phyloP scores from a whole-genome alignment of 2,797 vertebrate genomes.

The Myoxocephalus aenaeus region DNA sequence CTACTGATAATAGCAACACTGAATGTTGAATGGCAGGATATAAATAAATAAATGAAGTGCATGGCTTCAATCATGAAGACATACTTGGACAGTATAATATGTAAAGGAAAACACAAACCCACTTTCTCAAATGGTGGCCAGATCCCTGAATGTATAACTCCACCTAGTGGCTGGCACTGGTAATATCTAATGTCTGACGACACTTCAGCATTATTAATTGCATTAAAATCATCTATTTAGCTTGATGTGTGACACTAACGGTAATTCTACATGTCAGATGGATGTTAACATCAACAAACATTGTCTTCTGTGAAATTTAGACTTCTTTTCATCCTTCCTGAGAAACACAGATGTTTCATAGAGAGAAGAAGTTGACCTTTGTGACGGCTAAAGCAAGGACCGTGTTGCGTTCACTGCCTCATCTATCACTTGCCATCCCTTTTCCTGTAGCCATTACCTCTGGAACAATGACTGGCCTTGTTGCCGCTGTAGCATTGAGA shows the following conservation, averaged over 20 bases:
- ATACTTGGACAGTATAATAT: neutral
- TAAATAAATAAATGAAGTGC: neutral
- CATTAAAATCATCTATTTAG: neutral
- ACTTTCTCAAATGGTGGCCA: neutral
- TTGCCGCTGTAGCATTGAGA: neutral
- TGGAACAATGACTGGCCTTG: neutral
- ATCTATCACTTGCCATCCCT: neutral
- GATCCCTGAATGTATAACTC: conserved; percentile 47
- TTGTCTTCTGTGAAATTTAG: neutral
- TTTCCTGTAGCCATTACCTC: neutral
- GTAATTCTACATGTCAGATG: neutral
- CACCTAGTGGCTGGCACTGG: conserved; percentile 54
- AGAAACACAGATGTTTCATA: neutral
- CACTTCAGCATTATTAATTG: neutral
- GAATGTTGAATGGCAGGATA: neutral
- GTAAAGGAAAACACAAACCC: neutral
- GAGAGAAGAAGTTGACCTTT: neutral
- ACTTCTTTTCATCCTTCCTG: neutral
- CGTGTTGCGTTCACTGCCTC: neutral
- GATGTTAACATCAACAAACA: neutral
- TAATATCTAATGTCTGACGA: neutral
- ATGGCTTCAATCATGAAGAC: neutral
- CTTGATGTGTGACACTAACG: neutral
- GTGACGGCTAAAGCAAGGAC: neutral
- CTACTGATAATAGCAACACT: conserved; percentile 12